Conservation (phyloP, 2,797 vertebrate species). For the Graptemys geographica region DNA sequence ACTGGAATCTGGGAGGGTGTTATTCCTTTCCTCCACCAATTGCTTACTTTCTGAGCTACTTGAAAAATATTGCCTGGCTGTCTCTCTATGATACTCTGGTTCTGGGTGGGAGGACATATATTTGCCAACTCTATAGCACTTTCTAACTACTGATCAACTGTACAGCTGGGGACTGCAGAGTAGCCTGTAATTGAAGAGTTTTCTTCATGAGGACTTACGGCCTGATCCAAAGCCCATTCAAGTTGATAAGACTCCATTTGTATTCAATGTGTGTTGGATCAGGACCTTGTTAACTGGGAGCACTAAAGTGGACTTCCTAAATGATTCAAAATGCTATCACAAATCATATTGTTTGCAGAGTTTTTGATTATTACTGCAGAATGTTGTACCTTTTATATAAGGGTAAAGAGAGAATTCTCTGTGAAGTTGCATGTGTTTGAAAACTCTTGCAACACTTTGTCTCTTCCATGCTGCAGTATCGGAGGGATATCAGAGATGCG, state of each 20-base stretch:
- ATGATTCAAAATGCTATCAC: not conserved
- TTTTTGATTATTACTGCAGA: not conserved
- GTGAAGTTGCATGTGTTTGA: not conserved
- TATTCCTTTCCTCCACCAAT: not conserved
- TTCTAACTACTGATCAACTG: not conserved
- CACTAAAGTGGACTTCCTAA: not conserved
- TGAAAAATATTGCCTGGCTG: not conserved
- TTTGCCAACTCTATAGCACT: not conserved
- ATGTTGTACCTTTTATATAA: not conserved
- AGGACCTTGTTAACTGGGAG: not conserved
- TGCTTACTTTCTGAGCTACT: not conserved
- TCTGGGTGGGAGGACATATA: no score
- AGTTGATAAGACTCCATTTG: not conserved
- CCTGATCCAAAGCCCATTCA: not conserved
- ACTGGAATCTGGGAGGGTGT: not conserved
- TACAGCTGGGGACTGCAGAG: not conserved
- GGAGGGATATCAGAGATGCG: no score
- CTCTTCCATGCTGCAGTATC: not conserved
- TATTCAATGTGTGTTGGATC: not conserved
- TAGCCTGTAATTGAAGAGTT: not conserved
- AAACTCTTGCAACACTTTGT: not conserved
- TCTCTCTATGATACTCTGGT: not conserved
- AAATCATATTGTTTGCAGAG: rapidly evolving
- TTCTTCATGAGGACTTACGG: not conserved
- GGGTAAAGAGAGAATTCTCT: not conserved